These are phyloP conservation scores for Passerina amoena DNA, from an alignment of 2,113 vertebrate genomes.

Conservation along the genomic window DNA sequence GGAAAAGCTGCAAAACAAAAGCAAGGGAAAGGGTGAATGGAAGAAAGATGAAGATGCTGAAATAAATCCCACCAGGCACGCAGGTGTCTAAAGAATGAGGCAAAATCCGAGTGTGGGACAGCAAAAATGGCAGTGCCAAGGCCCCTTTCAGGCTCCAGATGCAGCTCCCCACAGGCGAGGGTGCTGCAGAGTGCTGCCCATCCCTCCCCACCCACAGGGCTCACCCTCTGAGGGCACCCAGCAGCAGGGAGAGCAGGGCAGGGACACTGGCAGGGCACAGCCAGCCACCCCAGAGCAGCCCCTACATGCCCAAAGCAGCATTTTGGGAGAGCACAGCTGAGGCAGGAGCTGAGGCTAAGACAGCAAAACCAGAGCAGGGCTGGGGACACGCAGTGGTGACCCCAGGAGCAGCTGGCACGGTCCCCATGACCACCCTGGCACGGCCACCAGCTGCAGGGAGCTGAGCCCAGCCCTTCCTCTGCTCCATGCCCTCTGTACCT, in stretches of 20 bases:
- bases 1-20: not conserved
- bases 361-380: not conserved
- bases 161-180: not conserved
- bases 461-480: not conserved
- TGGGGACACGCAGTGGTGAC: accelerated
- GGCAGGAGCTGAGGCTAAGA: accelerated
- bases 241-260: not conserved
- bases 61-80: not conserved
- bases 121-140: not conserved
- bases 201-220: not conserved
- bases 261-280: not conserved
- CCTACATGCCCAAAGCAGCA: accelerated
- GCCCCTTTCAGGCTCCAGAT: not conserved
- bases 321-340: not conserved
- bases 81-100: not conserved
- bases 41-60: not conserved
- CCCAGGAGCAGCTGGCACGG: accelerated
- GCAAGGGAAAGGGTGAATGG: not conserved
- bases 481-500: accelerated
- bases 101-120: not conserved
- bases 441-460: not conserved
- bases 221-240: not conserved
- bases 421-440: not conserved
- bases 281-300: not conserved
- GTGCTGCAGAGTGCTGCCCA: not conserved